phyloP scores from a whole-genome alignment of 2,797 vertebrate species.

The Champsocephalus gunnari region DNA sequence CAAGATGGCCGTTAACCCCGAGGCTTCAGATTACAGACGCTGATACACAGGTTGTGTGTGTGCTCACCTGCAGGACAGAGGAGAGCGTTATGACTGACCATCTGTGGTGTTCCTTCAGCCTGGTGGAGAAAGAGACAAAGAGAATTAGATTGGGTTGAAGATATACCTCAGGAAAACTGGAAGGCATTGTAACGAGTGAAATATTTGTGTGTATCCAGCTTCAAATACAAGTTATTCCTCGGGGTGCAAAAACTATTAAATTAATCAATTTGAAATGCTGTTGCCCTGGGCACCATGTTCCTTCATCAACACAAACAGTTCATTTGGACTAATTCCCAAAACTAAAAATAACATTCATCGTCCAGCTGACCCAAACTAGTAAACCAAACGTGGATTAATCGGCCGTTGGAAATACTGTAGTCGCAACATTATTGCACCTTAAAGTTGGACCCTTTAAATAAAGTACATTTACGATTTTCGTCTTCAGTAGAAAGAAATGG shows the following conservation, averaged over 20 bases:
- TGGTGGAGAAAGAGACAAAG: slow-evolving; percentile 40
- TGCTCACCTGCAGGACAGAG: slow-evolving; percentile 81
- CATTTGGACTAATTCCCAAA: too few relatives aligned
- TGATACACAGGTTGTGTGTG: background rate
- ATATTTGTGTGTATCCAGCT: background rate
- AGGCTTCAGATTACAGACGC: background rate
- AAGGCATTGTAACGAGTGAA: background rate
- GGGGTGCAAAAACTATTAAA: background rate
- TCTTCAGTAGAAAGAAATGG: background rate
- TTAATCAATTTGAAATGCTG: background rate
- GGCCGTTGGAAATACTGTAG: background rate
- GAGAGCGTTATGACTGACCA: slow-evolving; percentile 76
- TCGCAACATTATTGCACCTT: background rate
- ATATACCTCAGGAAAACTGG: too few relatives aligned
- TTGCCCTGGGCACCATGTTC: background rate
- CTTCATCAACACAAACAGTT: background rate
- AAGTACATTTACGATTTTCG: background rate
- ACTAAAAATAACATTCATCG: too few relatives aligned
- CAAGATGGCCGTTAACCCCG: background rate
- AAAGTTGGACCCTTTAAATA: too few relatives aligned
- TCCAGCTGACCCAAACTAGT: too few relatives aligned
- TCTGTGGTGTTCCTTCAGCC: slow-evolving; percentile 82
- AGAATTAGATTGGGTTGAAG: background rate
- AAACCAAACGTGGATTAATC: background rate
- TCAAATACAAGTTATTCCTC: background rate